Evolutionary conservation across 2,888 invertebrate species (phyloP).

Genomic region (Sinodicranocentrus sp.): DNA sequence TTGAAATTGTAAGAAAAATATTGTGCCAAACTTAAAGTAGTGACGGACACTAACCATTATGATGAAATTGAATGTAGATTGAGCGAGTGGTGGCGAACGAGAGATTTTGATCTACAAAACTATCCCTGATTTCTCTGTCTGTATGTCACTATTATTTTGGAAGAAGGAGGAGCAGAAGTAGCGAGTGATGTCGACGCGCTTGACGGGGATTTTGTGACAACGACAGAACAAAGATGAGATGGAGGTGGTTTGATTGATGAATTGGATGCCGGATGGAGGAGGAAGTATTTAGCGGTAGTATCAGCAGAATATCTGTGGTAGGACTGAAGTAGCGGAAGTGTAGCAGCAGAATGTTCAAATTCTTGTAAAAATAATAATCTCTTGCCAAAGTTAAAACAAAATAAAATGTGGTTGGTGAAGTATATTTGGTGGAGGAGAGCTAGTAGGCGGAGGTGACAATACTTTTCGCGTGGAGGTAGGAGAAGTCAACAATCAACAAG

Average conservation of each 20-base stretch:
- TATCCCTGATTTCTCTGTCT: conserved; percentile 58
- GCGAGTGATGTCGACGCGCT: conserved; percentile 50
- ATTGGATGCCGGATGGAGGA: conserved; percentile 59
- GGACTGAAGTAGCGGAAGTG: conserved; percentile 22
- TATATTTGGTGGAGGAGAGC: conserved; percentile 34
- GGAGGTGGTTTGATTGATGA: conserved; percentile 34
- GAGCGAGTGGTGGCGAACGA: conserved; percentile 60
- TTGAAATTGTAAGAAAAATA: conserved; percentile 47
- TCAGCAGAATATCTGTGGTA: conserved; percentile 37
- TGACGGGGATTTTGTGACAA: conserved; percentile 47
- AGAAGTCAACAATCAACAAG: conserved; percentile 43
- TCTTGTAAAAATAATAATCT: background rate
- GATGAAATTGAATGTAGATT: conserved; percentile 61
- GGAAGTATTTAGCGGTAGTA: conserved; percentile 59
- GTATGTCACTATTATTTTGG: conserved; percentile 47
- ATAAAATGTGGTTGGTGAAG: conserved; percentile 31
- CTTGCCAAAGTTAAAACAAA: background rate
- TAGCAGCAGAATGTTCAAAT: conserved; percentile 9
- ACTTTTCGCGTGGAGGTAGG: conserved; percentile 33
- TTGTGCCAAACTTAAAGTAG: conserved; percentile 65
- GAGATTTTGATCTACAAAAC: conserved; percentile 63
- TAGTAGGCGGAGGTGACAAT: conserved; percentile 42
- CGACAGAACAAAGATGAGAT: conserved; percentile 48
- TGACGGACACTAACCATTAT: conserved; percentile 66
- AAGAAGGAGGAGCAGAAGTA: conserved; percentile 53